Evolutionary conservation across 1,140 invertebrate genomes (phyloP).

Genomic region (Melipona quadrifasciata): DNA sequence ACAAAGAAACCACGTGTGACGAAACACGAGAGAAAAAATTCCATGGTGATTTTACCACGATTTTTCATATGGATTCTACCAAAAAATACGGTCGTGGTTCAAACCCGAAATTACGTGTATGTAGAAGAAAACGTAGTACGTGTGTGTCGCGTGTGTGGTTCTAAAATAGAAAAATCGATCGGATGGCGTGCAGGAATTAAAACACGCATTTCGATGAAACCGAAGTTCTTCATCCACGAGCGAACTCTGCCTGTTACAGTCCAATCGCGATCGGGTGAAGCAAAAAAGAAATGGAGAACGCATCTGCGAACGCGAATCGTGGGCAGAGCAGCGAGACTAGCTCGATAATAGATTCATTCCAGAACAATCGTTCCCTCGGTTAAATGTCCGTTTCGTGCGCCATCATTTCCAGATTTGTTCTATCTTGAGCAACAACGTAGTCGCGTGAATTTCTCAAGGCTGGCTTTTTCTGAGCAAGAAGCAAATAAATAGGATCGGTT

Average conservation of each 20-base stretch:
- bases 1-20: background rate
- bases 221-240: background rate
- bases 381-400: conserved; percentile 2
- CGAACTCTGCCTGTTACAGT: background rate
- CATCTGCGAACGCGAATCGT: conserved; percentile 17
- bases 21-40: background rate
- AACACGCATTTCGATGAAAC: background rate
- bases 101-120: background rate
- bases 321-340: conserved; percentile 6
- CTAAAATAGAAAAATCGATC: conserved; percentile 38
- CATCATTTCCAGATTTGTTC: conserved; percentile 11
- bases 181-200: background rate
- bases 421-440: background rate
- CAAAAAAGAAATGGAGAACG: background rate
- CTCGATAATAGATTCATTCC: conserved; percentile 37
- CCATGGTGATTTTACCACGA: too few relatives aligned
- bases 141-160: background rate
- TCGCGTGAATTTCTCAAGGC: background rate
- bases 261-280: background rate
- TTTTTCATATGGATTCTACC: background rate
- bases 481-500: too few relatives aligned
- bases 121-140: background rate
- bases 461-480: too few relatives aligned
- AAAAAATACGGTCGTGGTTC: background rate
- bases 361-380: conserved; percentile 20